A percentile compares a stretch with the other conserved stretches of the same genome.
phyloP scores from a whole-genome alignment of 2,888 invertebrate genomes.

The Dasypogon diadema region DNA sequence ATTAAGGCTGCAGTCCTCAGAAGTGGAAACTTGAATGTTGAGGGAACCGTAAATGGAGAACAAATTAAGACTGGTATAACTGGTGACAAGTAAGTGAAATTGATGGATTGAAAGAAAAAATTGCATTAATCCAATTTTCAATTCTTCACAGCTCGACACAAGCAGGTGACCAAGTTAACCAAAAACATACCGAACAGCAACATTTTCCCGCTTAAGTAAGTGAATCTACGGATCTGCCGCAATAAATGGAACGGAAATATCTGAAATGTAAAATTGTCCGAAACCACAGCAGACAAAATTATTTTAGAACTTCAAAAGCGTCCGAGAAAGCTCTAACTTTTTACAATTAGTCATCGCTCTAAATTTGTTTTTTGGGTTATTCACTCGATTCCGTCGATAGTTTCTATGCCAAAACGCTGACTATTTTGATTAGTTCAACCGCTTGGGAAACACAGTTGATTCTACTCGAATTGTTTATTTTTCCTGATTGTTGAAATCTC shows the following conservation, averaged over 20 bases:
- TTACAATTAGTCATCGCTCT: slow-evolving; percentile 12
- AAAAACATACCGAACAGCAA: too few relatives aligned
- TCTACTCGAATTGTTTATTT: not conserved
- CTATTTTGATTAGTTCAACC: not conserved
- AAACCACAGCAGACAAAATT: slow-evolving; percentile 12
- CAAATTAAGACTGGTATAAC: slow-evolving; percentile 3
- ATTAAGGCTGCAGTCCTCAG: slow-evolving; percentile 11
- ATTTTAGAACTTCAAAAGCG: slow-evolving; percentile 5
- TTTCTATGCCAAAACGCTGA: too few relatives aligned
- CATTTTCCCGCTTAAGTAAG: too few relatives aligned
- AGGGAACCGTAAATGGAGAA: slow-evolving; percentile 14
- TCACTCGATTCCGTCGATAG: too few relatives aligned
- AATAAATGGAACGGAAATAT: too few relatives aligned
- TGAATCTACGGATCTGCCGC: too few relatives aligned
- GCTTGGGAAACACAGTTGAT: not conserved
- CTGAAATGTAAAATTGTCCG: too few relatives aligned
- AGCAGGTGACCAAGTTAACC: too few relatives aligned
- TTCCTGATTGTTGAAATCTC: not conserved
- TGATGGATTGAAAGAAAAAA: slow-evolving; percentile 1
- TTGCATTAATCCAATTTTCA: too few relatives aligned
- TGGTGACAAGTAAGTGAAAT: slow-evolving; percentile 3
- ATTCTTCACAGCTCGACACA: too few relatives aligned
- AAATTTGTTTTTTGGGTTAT: not conserved
- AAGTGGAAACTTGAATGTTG: not conserved
- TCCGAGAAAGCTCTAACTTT: not conserved